Percentiles rank a stretch among this genome's conserved stretches.
phyloP scores from a whole-genome alignment of 2,797 vertebrate genomes.

The Coilia nasus region DNA sequence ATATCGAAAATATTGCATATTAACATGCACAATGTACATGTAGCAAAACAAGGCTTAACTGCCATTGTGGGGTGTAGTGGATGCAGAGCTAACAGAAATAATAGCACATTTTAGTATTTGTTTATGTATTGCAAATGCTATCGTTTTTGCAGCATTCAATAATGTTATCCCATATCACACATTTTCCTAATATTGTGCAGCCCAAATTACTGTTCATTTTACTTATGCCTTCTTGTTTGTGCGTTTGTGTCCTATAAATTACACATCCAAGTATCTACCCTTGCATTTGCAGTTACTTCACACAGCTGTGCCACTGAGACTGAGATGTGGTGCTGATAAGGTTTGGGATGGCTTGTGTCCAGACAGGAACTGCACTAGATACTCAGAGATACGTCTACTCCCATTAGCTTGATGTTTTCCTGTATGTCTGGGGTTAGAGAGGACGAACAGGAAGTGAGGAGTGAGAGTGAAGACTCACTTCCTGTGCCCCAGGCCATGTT shows the following conservation, averaged over 20 bases:
- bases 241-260: neutral
- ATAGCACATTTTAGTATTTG: too few species aligned
- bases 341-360: neutral
- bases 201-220: too few species aligned
- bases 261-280: neutral
- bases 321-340: neutral
- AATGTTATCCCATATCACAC: too few species aligned
- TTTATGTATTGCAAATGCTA: too few species aligned
- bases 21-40: too few species aligned
- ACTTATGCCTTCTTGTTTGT: neutral
- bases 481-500: neutral
- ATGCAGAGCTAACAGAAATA: too few species aligned
- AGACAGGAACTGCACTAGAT: neutral
- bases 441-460: constrained; percentile 34
- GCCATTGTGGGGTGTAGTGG: too few species aligned
- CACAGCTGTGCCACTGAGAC: neutral
- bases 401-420: constrained; percentile 2
- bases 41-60: too few species aligned
- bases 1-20: too few species aligned
- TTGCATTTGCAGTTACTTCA: neutral
- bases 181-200: too few species aligned
- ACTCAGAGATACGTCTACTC: neutral
- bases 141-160: too few species aligned
- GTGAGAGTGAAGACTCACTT: constrained; percentile 43
- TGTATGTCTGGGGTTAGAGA: constrained; percentile 17